Percentiles rank a stretch among this genome's conserved stretches.
These are phyloP conservation scores for Drosophila mulleri DNA, from an alignment of 2,888 invertebrate species.

Conservation along the genomic window DNA sequence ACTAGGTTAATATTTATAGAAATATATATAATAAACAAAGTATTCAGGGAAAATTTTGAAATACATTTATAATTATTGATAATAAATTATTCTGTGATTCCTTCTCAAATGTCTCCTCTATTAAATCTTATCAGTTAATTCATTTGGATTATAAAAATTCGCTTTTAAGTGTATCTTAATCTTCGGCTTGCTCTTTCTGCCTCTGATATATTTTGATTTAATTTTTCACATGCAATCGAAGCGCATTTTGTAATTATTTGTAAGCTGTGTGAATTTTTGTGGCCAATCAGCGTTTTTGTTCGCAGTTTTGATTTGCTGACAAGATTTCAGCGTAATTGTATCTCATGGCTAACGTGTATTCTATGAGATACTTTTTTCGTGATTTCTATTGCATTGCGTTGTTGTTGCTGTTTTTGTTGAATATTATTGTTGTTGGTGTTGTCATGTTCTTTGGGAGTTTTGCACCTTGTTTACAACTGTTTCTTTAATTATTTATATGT, in stretches of 20 bases:
- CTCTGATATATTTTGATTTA: conserved; percentile 29
- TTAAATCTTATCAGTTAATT: too few relatives aligned
- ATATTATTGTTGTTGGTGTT: conserved; percentile 25
- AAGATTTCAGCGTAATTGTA: conserved; percentile 76
- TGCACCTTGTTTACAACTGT: conserved; percentile 75
- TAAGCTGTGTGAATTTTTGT: conserved; percentile 79
- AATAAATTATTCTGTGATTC: too few relatives aligned
- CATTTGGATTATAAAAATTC: too few relatives aligned
- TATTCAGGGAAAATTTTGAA: too few relatives aligned
- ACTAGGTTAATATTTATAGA: too few relatives aligned
- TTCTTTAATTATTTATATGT: conserved; percentile 76
- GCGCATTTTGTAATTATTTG: conserved; percentile 74
- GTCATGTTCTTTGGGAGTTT: conserved; percentile 66
- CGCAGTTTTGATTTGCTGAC: conserved; percentile 77
- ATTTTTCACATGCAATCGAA: conserved; percentile 43
- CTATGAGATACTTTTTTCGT: conserved; percentile 69
- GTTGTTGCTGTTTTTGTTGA: conserved; percentile 13
- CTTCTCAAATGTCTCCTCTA: too few relatives aligned
- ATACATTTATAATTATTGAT: too few relatives aligned
- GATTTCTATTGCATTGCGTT: conserved; percentile 27
- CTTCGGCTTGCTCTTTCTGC: conserved; percentile 1
- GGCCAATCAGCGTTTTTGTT: conserved; percentile 81
- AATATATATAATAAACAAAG: too few relatives aligned
- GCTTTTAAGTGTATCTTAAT: background rate
- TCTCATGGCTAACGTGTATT: conserved; percentile 80